These are phyloP conservation scores for Danio jaintianensis DNA, from an alignment of 2,797 vertebrate genomes.

Conservation along the genomic window DNA sequence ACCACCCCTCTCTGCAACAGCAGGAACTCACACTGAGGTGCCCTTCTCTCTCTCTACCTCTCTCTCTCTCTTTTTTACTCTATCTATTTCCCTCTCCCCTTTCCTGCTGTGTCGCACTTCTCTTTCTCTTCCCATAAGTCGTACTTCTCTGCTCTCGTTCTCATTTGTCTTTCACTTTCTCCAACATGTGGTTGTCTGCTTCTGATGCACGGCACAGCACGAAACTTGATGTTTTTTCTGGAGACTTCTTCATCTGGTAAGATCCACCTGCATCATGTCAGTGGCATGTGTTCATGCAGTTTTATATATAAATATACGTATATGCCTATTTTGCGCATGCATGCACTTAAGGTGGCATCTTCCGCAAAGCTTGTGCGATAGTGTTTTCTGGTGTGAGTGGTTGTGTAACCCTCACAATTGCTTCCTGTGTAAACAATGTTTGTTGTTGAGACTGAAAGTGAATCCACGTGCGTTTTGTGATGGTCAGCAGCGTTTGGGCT, in stretches of 20 bases:
- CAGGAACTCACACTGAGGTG: conserved; percentile 60
- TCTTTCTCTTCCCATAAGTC: conserved; percentile 59
- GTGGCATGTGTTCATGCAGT: background rate
- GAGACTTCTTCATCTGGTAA: conserved; percentile 94
- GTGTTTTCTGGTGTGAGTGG: background rate
- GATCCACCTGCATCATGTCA: conserved; percentile 56
- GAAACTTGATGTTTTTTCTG: conserved; percentile 89
- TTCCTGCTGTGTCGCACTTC: conserved; percentile 69
- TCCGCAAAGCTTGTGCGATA: background rate
- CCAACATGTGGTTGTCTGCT: background rate
- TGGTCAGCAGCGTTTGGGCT: background rate
- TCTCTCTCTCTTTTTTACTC: conserved; percentile 55
- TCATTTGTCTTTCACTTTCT: conserved; percentile 68
- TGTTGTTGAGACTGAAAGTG: background rate
- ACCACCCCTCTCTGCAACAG: conserved; percentile 70
- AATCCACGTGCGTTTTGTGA: conserved; percentile 6
- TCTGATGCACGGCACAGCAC: conserved; percentile 71
- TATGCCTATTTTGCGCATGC: background rate
- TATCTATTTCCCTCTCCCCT: conserved; percentile 50
- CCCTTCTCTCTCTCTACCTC: conserved; percentile 56
- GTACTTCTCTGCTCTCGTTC: conserved; percentile 68
- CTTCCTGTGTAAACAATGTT: conserved; percentile 27
- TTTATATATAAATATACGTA: no score
- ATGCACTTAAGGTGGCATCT: background rate
- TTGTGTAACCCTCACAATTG: background rate